Conservation (phyloP, 2,888 invertebrate genomes). For the Troides helena region DNA sequence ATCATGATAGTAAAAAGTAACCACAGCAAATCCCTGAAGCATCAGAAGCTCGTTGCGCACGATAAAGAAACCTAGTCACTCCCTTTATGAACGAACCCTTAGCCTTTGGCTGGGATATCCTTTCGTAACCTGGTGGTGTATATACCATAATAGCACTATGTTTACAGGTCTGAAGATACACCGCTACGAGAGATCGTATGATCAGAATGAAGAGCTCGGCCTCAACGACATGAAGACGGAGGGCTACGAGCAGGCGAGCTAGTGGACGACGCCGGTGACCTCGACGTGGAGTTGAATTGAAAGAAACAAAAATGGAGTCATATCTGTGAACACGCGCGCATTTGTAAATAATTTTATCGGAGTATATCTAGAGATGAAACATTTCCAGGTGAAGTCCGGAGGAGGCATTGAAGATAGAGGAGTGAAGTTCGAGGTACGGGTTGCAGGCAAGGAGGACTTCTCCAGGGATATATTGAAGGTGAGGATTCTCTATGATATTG, state of each 20-base stretch:
- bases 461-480: conserved; percentile 96
- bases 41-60: too few relatives aligned
- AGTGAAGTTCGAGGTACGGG: conserved; percentile 85
- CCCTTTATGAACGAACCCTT: neutral
- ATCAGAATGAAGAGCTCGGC: conserved; percentile 97
- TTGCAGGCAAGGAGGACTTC: conserved; percentile 88
- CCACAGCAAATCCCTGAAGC: too few relatives aligned
- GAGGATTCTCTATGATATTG: conserved; percentile 21
- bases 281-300: neutral
- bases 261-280: neutral
- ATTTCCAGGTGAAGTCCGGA: conserved; percentile 90
- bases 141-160: neutral
- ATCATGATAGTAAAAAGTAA: too few relatives aligned
- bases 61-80: too few relatives aligned
- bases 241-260: conserved; percentile 78
- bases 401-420: conserved; percentile 92
- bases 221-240: conserved; percentile 98
- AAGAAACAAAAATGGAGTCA: too few relatives aligned
- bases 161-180: conserved; percentile 83
- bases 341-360: too few relatives aligned
- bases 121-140: too few relatives aligned
- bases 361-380: neutral
- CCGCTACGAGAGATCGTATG: conserved; percentile 89
- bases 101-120: neutral
- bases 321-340: too few relatives aligned